A percentile compares a stretch with the other conserved stretches of the same genome.
These are phyloP conservation scores for Vulpes ferrilata DNA, from an alignment of 2,113 vertebrate species.

Conservation along the genomic window DNA sequence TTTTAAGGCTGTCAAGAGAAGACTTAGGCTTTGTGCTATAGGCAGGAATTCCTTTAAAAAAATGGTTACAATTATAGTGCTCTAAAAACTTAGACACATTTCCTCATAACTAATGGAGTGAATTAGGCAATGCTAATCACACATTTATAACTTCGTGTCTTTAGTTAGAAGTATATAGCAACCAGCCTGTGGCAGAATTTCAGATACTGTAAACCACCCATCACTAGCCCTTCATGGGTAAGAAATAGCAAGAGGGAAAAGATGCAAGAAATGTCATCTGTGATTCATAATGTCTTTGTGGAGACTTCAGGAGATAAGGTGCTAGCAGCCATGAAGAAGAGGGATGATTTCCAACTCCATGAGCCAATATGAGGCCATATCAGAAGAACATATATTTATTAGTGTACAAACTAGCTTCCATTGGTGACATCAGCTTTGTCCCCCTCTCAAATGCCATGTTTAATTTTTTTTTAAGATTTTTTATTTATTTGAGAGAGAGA, in stretches of 20 bases:
- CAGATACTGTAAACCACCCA: background rate
- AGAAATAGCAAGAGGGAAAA: background rate
- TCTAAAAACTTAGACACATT: background rate
- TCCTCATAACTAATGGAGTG: background rate
- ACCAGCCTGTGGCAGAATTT: background rate
- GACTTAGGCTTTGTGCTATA: background rate
- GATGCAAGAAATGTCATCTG: background rate
- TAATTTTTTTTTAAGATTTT: background rate
- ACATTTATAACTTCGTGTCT: background rate
- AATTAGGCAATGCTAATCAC: background rate
- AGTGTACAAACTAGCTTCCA: background rate
- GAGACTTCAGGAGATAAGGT: background rate
- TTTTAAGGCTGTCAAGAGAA: background rate
- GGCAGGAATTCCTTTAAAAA: background rate
- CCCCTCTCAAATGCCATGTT: background rate
- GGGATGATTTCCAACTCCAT: background rate
- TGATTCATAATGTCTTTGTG: background rate
- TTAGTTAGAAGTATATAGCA: background rate
- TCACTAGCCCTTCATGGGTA: background rate
- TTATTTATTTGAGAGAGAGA: background rate
- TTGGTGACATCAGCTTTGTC: background rate
- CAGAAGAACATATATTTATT: background rate
- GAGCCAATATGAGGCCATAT: background rate
- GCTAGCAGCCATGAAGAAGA: background rate
- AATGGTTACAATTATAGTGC: background rate